Conservation (phyloP, 2,797 vertebrate genomes). For the Sebastes glaucus region DNA sequence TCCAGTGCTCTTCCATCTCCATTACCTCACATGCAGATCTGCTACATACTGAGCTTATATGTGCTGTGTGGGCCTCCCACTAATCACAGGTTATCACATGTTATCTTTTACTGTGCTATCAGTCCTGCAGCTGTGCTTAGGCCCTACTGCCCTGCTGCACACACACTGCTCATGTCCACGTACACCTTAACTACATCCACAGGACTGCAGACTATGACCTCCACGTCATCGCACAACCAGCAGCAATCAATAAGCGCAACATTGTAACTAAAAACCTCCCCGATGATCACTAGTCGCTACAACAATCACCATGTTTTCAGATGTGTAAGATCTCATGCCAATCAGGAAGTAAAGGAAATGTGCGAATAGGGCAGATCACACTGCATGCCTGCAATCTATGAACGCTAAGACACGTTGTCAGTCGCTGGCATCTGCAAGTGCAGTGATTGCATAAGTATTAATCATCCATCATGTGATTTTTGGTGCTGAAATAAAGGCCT, state of each 20-base stretch:
- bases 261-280: background rate
- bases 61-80: background rate
- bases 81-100: conserved; percentile 59
- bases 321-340: background rate
- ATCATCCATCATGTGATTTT: conserved; percentile 5
- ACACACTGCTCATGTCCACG: conserved; percentile 66
- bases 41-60: background rate
- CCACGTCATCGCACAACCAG: conserved; percentile 49
- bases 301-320: background rate
- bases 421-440: background rate
- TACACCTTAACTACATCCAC: conserved; percentile 49
- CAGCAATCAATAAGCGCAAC: background rate
- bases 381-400: background rate
- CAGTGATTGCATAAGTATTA: background rate
- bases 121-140: conserved; percentile 47
- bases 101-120: conserved; percentile 24
- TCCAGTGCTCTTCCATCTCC: background rate
- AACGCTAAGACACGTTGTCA: background rate
- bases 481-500: conserved; percentile 43
- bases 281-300: background rate
- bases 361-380: background rate
- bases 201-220: background rate
- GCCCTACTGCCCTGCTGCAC: conserved; percentile 28
- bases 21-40: background rate
- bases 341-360: conserved; percentile 62